Percentiles rank a stretch among this genome's conserved stretches.
Conservation (phyloP, 2,888 invertebrate genomes). For the Dryobota labecula region DNA sequence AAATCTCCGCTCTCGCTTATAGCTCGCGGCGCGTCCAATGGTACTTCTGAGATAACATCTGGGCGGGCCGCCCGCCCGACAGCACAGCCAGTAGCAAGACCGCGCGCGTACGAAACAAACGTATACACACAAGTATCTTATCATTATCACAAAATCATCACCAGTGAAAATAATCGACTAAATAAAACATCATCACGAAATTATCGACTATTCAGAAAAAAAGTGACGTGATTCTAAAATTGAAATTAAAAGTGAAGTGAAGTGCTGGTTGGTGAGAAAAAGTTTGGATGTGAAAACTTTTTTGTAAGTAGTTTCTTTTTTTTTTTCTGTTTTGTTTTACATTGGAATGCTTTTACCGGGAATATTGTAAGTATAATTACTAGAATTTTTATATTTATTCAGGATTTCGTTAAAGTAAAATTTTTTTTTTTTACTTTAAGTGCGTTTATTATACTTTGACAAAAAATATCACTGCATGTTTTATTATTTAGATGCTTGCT, state of each 20-base stretch:
- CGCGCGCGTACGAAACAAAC: conserved; percentile 78
- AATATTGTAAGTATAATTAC: conserved; percentile 3
- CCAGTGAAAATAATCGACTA: conserved; percentile 52
- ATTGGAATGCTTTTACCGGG: conserved; percentile 18
- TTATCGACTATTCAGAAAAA: conserved; percentile 27
- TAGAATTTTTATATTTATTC: background rate
- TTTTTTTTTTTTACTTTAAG: background rate
- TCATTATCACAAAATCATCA: conserved; percentile 50
- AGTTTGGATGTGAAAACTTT: conserved; percentile 74
- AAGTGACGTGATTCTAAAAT: conserved; percentile 45
- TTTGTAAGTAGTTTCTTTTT: conserved; percentile 68
- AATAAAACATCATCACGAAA: conserved; percentile 21
- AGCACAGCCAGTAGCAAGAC: conserved; percentile 76
- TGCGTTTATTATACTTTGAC: background rate
- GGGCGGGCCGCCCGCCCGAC: conserved; percentile 83
- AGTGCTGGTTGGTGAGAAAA: conserved; percentile 64
- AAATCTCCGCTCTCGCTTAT: conserved; percentile 40
- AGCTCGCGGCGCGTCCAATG: conserved; percentile 29
- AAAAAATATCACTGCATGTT: background rate
- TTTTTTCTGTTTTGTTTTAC: conserved; percentile 30
- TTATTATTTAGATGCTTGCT: background rate
- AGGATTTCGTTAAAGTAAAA: background rate
- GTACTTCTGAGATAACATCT: conserved; percentile 81
- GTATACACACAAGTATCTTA: conserved; percentile 62
- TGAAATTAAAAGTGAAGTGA: conserved; percentile 66